Evolutionary conservation across 2,113 vertebrate genomes (phyloP).

Genomic region (Eulemur rufifrons): DNA sequence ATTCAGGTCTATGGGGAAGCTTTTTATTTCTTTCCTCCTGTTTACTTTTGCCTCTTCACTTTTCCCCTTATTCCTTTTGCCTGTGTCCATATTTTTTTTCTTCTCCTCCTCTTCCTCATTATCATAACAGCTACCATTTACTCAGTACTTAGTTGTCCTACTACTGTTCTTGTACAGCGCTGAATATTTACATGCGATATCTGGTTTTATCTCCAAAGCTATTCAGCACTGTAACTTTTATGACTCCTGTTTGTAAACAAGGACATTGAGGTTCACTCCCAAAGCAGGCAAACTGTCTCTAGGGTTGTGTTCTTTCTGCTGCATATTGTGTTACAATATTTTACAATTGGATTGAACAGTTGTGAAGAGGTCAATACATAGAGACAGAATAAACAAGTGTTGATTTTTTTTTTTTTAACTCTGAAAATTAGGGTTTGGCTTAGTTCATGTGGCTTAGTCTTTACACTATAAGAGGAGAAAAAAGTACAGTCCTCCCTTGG

Average conservation of each 20-base stretch:
- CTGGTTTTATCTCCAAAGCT: not conserved
- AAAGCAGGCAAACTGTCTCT: not conserved
- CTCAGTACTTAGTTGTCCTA: not conserved
- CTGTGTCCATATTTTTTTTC: not conserved
- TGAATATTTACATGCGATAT: not conserved
- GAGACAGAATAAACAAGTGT: not conserved
- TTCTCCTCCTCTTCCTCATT: not conserved
- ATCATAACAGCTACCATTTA: not conserved
- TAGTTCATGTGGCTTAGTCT: not conserved
- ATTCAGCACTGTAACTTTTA: not conserved
- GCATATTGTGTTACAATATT: not conserved
- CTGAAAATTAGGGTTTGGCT: not conserved
- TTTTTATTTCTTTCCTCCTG: not conserved
- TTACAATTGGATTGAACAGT: not conserved
- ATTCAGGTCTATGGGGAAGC: accelerated
- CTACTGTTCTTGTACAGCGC: not conserved
- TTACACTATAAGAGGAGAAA: not conserved
- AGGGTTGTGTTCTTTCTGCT: not conserved
- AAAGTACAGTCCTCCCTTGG: not conserved
- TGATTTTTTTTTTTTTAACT: not conserved
- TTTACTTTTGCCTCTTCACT: not conserved
- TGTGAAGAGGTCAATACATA: not conserved
- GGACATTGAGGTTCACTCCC: not conserved
- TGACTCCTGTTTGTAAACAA: not conserved
- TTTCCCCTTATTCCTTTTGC: not conserved